A percentile compares a stretch with the other conserved stretches of the same genome.
Conservation (phyloP, 92 coral and sea anemone species). For the Metridium senile region DNA sequence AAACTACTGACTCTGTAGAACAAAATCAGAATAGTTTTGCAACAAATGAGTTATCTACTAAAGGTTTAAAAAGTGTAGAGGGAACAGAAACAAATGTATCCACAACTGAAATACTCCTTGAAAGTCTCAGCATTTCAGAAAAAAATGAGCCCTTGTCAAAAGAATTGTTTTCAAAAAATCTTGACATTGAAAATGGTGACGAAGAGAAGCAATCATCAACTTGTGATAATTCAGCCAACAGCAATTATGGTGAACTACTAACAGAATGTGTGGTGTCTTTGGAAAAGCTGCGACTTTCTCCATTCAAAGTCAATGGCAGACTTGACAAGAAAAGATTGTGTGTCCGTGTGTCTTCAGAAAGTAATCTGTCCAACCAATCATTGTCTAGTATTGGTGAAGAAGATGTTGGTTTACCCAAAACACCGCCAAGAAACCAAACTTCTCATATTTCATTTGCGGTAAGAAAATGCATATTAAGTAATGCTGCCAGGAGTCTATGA, state of each 20-base stretch:
- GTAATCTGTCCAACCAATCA: background rate
- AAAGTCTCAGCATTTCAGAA: too few species aligned
- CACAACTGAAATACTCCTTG: too few species aligned
- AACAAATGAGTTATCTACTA: too few species aligned
- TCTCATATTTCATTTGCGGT: conserved; percentile 71
- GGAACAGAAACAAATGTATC: too few species aligned
- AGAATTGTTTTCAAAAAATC: background rate
- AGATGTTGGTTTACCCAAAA: background rate
- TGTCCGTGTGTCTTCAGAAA: conserved; percentile 8
- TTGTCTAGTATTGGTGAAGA: conserved; percentile 3
- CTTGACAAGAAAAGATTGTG: conserved; percentile 10
- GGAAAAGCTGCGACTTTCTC: conserved; percentile 68
- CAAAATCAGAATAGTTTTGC: too few species aligned
- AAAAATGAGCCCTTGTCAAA: background rate
- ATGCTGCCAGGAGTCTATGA: too few species aligned
- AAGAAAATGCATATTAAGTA: conserved; percentile 6
- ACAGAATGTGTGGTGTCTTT: conserved; percentile 73
- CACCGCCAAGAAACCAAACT: conserved; percentile 42
- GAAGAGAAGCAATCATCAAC: background rate
- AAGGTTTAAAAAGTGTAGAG: too few species aligned
- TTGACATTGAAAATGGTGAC: background rate
- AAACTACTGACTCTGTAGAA: too few species aligned
- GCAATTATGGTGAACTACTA: conserved; percentile 21
- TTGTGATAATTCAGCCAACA: background rate
- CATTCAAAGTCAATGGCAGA: conserved; percentile 42